These are phyloP conservation scores for Enhydra lutris DNA, from an alignment of 2,113 vertebrate genomes.

Conservation along the genomic window DNA sequence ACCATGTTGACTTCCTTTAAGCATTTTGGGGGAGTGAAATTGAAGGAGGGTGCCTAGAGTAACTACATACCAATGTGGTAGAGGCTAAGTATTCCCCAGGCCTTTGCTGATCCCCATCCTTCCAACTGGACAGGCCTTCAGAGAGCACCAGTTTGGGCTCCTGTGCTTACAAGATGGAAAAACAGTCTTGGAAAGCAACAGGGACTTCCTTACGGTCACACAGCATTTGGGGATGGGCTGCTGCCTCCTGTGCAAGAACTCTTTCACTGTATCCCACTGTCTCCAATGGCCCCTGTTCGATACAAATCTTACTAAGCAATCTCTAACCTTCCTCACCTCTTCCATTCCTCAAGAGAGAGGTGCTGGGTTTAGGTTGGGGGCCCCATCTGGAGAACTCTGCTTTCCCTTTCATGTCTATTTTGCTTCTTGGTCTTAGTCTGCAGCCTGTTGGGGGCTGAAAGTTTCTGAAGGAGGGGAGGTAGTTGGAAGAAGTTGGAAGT, in stretches of 20 bases:
- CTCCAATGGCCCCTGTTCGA: neutral
- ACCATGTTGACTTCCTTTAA: neutral
- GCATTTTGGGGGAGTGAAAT: neutral
- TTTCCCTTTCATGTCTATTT: neutral
- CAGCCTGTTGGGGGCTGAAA: neutral
- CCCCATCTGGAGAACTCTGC: neutral
- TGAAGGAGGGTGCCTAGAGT: neutral
- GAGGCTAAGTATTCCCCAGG: neutral
- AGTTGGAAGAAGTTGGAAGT: neutral
- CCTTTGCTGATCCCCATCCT: neutral
- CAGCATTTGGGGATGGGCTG: neutral
- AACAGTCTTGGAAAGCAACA: neutral
- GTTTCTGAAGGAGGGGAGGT: slow-evolving; percentile 10
- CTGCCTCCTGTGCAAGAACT: neutral
- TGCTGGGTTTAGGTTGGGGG: neutral
- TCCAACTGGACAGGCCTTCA: neutral
- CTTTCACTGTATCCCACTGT: neutral
- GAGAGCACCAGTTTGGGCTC: neutral
- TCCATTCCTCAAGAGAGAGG: neutral
- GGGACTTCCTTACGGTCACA: neutral
- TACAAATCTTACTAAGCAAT: neutral
- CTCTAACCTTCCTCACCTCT: neutral
- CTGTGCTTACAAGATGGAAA: neutral
- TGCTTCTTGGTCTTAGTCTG: slow-evolving; percentile 15
- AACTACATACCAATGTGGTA: neutral